Evolutionary conservation across 2,797 vertebrate genomes (phyloP).

Genomic region (Dendrocincla fuliginosa): DNA sequence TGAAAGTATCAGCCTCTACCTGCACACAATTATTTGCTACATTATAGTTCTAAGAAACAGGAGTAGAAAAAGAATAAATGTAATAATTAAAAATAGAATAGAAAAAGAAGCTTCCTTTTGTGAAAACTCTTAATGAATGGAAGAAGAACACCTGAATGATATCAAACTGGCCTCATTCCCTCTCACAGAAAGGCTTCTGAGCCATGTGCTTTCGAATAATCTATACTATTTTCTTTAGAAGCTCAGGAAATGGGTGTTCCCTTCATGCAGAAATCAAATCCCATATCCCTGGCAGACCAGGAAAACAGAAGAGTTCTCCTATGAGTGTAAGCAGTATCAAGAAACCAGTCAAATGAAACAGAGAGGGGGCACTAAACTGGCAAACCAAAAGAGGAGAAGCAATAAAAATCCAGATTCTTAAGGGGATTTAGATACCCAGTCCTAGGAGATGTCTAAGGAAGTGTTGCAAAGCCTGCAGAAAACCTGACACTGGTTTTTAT

Average conservation of each 20-base stretch:
- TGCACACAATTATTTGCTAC: neutral
- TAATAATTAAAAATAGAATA: neutral
- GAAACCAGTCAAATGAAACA: neutral
- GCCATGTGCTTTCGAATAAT: neutral
- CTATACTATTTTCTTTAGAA: neutral
- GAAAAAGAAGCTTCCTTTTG: neutral
- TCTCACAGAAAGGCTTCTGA: neutral
- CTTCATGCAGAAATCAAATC: neutral
- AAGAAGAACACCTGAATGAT: neutral
- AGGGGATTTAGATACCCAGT: neutral
- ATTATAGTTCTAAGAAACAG: neutral
- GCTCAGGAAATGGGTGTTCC: neutral
- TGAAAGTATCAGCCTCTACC: neutral
- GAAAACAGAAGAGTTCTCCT: neutral
- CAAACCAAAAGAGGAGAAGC: neutral
- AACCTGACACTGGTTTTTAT: neutral
- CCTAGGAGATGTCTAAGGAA: neutral
- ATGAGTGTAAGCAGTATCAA: neutral
- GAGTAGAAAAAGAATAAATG: neutral
- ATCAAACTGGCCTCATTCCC: neutral
- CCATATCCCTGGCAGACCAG: neutral
- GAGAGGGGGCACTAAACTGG: neutral
- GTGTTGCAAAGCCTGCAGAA: neutral
- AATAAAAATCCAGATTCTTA: neutral
- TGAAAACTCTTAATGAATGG: neutral